Evolutionary conservation across 2,888 invertebrate genomes (phyloP), one percentile per base, ranked within the genome.

Genomic region (Ferdinandea cuprea): DNA sequence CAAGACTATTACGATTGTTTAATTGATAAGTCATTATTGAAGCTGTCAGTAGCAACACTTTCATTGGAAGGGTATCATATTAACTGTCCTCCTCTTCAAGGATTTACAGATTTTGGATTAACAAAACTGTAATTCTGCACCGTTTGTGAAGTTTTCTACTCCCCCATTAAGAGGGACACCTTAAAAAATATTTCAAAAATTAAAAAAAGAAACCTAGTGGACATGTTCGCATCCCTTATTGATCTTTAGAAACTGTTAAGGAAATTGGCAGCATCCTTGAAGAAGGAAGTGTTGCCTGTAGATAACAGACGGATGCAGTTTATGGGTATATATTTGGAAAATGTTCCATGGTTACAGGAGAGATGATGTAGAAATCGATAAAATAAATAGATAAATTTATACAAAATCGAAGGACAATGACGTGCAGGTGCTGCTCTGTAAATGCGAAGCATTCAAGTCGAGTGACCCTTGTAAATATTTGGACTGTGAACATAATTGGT

Each of bases 221-320:
- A 5, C 25, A 25, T 25, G n/a, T n/a, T n/a, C n/a, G n/a, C n/a
- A n/a, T 25, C 25, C 5, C 25, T 25, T 2, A 3, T 44, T 19
- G 50, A 78, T 40, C 46, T 63, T 71, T 48, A 71, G 56, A 37
- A 56, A 48, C 63, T 42, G 50, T 71, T 65, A n/a, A 15, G 78
- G 65, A 72, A 59, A 72, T 78, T 65, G 72, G 72, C 56, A 66
- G 73, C 37, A 66, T 66, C 73, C 78, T n/a, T 79, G 73, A 3
- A 46, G 59, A 52, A 66, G 59, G 66, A 65, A 79, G 32, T 73
- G 46, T 79, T 54, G 40, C 48, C 73, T 68, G 73, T 30, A 56
- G 74, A 73, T 74, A 79, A 73, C 68, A 73, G 73, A 28, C 68
- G 78, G 65, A 72, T 79, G 78, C 44, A 69, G 68, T 48, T 56